Conservation (phyloP, 1,140 invertebrate genomes). For the Drosophila yakuba region DNA sequence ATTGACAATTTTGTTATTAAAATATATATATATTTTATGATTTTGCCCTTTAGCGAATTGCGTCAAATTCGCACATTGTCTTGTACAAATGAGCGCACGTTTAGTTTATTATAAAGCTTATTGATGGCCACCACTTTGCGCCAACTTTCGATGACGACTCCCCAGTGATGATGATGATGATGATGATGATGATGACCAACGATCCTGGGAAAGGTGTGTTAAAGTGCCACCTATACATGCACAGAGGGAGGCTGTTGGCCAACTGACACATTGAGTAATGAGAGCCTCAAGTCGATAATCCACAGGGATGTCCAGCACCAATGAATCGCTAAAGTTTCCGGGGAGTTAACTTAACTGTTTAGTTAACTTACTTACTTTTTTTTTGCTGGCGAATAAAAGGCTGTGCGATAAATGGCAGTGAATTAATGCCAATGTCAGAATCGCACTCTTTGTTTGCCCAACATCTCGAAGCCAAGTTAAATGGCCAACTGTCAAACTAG, state of each 20-base stretch:
- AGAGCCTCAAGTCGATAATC: constrained; percentile 64
- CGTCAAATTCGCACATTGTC: constrained; percentile 9
- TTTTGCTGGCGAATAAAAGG: no score
- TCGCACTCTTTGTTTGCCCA: background rate
- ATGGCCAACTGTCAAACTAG: constrained; percentile 27
- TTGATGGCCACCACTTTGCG: constrained; percentile 63
- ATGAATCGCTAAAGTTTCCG: constrained; percentile 51
- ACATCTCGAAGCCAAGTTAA: constrained; percentile 13
- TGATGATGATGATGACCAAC: constrained; percentile 31
- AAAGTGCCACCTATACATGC: no score
- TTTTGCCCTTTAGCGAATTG: constrained; percentile 3
- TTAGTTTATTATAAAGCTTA: constrained; percentile 64
- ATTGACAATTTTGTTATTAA: no score
- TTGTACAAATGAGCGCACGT: constrained; percentile 63
- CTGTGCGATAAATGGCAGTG: constrained; percentile 7
- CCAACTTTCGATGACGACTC: constrained; percentile 38
- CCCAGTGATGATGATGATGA: constrained; percentile 27
- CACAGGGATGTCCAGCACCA: constrained; percentile 33
- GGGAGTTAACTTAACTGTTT: background rate
- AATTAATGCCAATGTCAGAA: constrained; percentile 11
- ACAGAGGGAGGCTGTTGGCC: background rate
- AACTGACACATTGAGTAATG: constrained; percentile 76
- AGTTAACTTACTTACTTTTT: background rate
- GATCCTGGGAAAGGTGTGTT: constrained; percentile 11
- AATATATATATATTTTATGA: no score